phyloP scores from a whole-genome alignment of 2,888 invertebrate genomes.

The Cremastobaeus sp. region DNA sequence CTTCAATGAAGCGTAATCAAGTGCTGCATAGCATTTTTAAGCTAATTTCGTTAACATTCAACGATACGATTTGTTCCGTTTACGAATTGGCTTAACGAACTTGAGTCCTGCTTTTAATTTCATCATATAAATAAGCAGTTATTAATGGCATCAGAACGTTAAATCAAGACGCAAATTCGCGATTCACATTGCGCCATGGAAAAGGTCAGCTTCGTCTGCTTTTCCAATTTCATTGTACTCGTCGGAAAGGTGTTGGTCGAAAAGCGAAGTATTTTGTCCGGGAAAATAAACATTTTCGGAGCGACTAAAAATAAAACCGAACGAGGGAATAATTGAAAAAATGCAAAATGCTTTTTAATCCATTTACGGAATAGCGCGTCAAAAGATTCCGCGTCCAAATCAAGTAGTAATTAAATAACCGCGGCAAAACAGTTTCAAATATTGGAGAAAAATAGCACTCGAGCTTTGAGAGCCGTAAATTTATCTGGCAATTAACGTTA shows the following conservation, averaged over 20 bases:
- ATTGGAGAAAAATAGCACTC: too few species aligned
- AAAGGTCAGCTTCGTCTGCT: too few species aligned
- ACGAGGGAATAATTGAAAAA: too few species aligned
- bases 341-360: constrained; percentile 21
- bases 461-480: constrained; percentile 31
- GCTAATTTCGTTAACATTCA: constrained; percentile 46
- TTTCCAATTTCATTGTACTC: too few species aligned
- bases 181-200: background rate
- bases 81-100: constrained; percentile 23
- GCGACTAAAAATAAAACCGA: too few species aligned
- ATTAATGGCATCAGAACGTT: constrained; percentile 18
- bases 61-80: constrained; percentile 23
- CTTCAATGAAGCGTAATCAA: constrained; percentile 52
- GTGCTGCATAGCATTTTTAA: constrained; percentile 33
- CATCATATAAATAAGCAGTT: constrained; percentile 10
- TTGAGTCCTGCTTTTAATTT: constrained; percentile 1
- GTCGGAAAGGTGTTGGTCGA: too few species aligned
- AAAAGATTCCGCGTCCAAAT: constrained; percentile 3
- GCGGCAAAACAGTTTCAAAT: background rate
- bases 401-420: constrained; percentile 12
- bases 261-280: too few species aligned
- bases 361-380: constrained; percentile 3
- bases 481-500: constrained; percentile 27
- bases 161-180: constrained; percentile 28
- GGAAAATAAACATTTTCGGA: too few species aligned